These are phyloP conservation scores for Molorchus minor DNA, from an alignment of 2,888 invertebrate species.

Conservation along the genomic window DNA sequence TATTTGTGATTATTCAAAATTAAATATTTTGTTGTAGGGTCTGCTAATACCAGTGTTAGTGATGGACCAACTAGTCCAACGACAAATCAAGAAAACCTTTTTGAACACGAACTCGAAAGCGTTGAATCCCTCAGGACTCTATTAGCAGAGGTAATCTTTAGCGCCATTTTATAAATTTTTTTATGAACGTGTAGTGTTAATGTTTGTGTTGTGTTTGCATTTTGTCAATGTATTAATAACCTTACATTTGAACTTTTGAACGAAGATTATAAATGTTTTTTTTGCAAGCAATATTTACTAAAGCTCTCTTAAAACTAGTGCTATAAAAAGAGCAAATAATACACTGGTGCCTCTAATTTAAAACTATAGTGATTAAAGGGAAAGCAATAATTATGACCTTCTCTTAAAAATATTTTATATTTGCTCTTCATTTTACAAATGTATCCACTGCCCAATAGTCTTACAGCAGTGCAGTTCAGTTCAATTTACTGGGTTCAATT, in stretches of 20 bases:
- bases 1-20: background rate
- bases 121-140: conserved; percentile 78
- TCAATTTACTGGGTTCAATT: too few relatives aligned
- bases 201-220: conserved; percentile 13
- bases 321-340: too few relatives aligned
- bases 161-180: background rate
- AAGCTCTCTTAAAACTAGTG: too few relatives aligned
- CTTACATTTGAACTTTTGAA: conserved; percentile 16
- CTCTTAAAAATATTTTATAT: too few relatives aligned
- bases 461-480: too few relatives aligned
- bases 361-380: too few relatives aligned
- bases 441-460: too few relatives aligned
- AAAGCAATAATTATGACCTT: too few relatives aligned
- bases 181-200: conserved; percentile 15
- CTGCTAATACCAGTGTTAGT: conserved; percentile 70
- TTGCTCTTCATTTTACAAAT: too few relatives aligned
- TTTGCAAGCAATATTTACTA: too few relatives aligned
- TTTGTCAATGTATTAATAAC: conserved; percentile 2
- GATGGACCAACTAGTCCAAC: conserved; percentile 68
- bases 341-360: too few relatives aligned
- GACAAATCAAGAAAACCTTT: conserved; percentile 64
- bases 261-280: too few relatives aligned
- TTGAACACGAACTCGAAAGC: conserved; percentile 62
- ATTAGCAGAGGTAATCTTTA: conserved; percentile 76
- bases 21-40: conserved; percentile 50